Evolutionary conservation across 2,888 invertebrate genomes (phyloP), one percentile per base, ranked within the genome.

Genomic region (Spodoptera littoralis): DNA sequence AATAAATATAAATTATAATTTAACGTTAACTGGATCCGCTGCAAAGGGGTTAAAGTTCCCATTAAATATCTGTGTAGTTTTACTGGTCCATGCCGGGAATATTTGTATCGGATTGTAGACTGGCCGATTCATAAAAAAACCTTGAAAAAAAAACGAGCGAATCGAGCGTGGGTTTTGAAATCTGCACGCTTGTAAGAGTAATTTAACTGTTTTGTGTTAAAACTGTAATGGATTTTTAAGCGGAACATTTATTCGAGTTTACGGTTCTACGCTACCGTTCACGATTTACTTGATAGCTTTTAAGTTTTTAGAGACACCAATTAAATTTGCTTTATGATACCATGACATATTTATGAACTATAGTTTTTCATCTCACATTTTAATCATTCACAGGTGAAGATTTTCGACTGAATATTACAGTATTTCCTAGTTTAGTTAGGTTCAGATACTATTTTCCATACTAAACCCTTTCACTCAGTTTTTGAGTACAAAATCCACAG

Each of bases 11-110:
- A 68, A 67, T 61, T 60, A 60, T 60, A 73, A 55, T 78, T 61
- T 64, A 67, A 76, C 43, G 45, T 66, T 65, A 64, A 62, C 63
- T 64, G 59, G 58, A 65, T 63, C 68, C 58, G 60, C 59, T 72
- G 62, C 67, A 73, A 61, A 62, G 77, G 82, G 86, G 86, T 89
- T 86, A 88, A 87, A 86, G 83, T 84, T 88, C 88, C 81, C 87
- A 88, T 89, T 85, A 85, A 81, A 80, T 80, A 74, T 77, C 73
- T 73, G 82, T 82, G 68, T 78, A 81, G 72, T 84, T 88, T 89
- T 87, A 82, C 81, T 73, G 83, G 86, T 87, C 84, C 80, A 81
- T 80, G 84, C 81, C 81, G 79, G 82, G 73, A 86, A 84, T 84
- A 86, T 86, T 84, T 79, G 86, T 84, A 86, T 86, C 84, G 79